phyloP scores from a whole-genome alignment of 2,888 invertebrate genomes.

The Oscheius myriophilus region DNA sequence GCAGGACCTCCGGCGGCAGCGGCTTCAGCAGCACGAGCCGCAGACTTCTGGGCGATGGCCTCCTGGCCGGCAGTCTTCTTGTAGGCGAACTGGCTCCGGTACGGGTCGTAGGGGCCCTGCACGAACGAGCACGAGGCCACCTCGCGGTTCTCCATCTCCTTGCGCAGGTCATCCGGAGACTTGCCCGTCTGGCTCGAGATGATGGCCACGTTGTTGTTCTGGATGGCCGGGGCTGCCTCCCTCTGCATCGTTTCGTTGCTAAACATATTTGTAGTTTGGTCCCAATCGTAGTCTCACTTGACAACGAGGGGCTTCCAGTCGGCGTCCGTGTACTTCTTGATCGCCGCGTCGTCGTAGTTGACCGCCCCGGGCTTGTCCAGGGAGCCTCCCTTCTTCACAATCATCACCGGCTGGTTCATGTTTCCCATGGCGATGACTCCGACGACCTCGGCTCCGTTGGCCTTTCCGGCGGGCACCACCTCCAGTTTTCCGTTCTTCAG shows the following conservation, averaged over 20 bases:
- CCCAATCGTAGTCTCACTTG: neutral
- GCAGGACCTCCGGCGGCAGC: no score
- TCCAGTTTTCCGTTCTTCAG: constrained; percentile 1
- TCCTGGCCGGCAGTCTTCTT: neutral
- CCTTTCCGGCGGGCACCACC: neutral
- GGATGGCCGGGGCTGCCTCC: constrained; percentile 2
- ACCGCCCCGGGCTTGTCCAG: neutral
- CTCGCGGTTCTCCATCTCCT: constrained; percentile 1
- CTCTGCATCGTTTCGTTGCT: neutral
- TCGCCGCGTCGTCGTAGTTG: neutral
- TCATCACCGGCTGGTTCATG: constrained; percentile 13
- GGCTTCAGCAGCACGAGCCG: neutral
- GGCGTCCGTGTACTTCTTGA: neutral
- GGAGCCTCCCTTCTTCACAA: constrained; percentile 1
- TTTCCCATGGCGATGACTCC: neutral
- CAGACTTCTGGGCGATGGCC: neutral
- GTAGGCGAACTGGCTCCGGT: neutral
- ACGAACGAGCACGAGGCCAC: constrained; percentile 1
- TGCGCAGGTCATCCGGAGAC: neutral
- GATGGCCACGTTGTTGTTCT: constrained; percentile 4
- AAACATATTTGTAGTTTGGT: neutral
- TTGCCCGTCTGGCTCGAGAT: constrained; percentile 1
- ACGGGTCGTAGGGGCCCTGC: neutral
- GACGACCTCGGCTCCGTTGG: neutral
- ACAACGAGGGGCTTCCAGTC: neutral